Percentiles rank a stretch among this genome's conserved stretches.
Evolutionary conservation across 2,888 invertebrate genomes (phyloP).

Genomic region (Quadroppia sp.): DNA sequence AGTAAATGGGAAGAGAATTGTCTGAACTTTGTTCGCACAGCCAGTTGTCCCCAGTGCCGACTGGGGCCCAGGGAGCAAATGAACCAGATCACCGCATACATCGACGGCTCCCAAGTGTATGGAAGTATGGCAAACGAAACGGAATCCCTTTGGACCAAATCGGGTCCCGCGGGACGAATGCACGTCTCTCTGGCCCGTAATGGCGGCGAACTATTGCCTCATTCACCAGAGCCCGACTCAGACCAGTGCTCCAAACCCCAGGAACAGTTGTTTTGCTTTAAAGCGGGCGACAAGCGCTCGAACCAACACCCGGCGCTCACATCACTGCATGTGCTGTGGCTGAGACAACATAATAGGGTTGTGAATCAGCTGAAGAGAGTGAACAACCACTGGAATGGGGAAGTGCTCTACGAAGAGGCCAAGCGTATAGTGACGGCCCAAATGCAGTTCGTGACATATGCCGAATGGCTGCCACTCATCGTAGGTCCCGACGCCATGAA

Average conservation of each 20-base stretch:
- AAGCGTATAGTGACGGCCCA: constrained; percentile 53
- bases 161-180: constrained; percentile 47
- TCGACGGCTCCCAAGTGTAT: constrained; percentile 81
- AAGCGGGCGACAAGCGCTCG: constrained; percentile 47
- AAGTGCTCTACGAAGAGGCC: constrained; percentile 53
- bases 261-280: constrained; percentile 47
- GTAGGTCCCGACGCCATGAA: constrained; percentile 57
- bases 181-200: constrained; percentile 46
- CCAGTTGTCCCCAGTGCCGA: constrained; percentile 47
- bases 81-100: constrained; percentile 85
- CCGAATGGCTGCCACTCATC: constrained; percentile 66
- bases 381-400: constrained; percentile 52
- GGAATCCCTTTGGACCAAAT: constrained; percentile 44
- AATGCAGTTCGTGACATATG: constrained; percentile 56
- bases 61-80: constrained; percentile 69
- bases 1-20: constrained; percentile 46
- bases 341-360: constrained; percentile 47
- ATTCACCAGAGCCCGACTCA: constrained; percentile 47
- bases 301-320: constrained; percentile 48
- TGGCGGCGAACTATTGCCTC: constrained; percentile 48
- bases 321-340: constrained; percentile 46
- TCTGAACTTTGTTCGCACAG: constrained; percentile 48
- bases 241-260: constrained; percentile 48
- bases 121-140: constrained; percentile 56
- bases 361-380: constrained; percentile 45